Evolutionary conservation across 2,797 vertebrate genomes (phyloP), one percentile per base, ranked within the genome.

Genomic region (Sebastes nivosus): DNA sequence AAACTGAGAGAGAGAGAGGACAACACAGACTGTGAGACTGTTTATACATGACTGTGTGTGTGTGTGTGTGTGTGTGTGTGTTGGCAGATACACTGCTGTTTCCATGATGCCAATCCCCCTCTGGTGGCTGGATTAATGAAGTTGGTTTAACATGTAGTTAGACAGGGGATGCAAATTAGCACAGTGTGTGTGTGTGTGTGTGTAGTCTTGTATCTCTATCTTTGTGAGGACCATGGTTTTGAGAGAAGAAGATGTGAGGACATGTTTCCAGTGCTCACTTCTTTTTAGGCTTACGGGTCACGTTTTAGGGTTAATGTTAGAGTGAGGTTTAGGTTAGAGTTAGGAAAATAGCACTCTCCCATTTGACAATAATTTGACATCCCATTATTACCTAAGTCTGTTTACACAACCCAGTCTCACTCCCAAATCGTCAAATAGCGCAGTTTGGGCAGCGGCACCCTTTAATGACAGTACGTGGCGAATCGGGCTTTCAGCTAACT

Each of bases 81-180:
- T 77, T 84, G 85, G 80, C 81, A 86, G 82, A 79, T 58, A 71
- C 22, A 30, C 3, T 7, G 65, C 80, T 84, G 69, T 77, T 74
- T 82, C 67, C 36, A 50, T 58, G 63, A 72, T 86, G 75, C 77
- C 84, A 88, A 72, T 57, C 69, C 80, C 75, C 84, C 82, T 79
- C 82, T 82, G 81, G 84, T 80, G 79, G 69, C 75, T 69, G 82
- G 75, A 91, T 86, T 84, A 89, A 89, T 84, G 77, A 72, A 78
- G 80, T 58, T 64, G 65, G 79, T 89, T 87, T 86, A 85, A 88
- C 85, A 79, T 65, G 46, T 69, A 65, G 68, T 87, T 60, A 59
- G 54, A 86, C 71, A 61, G 36, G 69, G 22, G 54, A 69, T 59
- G 67, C 69, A 79, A 68, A 81, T 73, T 0, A 73, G 83, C 67